Conservation (phyloP, 1,140 invertebrate genomes). For the Leptopilina clavipes region DNA sequence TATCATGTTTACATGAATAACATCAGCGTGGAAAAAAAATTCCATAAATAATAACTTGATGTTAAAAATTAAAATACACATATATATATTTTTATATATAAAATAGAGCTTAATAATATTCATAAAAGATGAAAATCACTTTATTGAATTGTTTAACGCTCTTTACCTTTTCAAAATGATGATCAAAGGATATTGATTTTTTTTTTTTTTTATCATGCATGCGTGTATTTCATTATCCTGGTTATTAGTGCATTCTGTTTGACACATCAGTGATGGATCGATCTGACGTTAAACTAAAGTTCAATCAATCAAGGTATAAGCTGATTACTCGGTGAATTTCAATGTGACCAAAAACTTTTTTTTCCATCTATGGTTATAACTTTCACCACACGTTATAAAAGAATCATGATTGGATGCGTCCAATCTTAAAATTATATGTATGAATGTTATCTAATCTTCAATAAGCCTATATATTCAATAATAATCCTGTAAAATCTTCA, state of each 20-base stretch:
- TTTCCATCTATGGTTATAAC: neutral
- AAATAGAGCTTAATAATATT: too few relatives aligned
- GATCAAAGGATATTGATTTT: slow-evolving; percentile 9
- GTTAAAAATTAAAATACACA: too few relatives aligned
- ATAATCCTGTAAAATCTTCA: too few relatives aligned
- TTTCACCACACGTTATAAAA: neutral
- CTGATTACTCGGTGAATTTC: slow-evolving; percentile 62
- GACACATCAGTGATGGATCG: slow-evolving; percentile 63
- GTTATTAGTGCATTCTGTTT: slow-evolving; percentile 58
- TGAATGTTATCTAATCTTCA: too few relatives aligned
- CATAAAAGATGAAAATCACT: too few relatives aligned
- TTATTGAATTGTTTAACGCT: neutral
- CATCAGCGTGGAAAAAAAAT: too few relatives aligned
- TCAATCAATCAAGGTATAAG: slow-evolving; percentile 69
- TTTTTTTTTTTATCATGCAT: too few relatives aligned
- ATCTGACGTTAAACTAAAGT: slow-evolving; percentile 51
- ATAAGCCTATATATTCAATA: too few relatives aligned
- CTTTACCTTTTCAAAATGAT: neutral
- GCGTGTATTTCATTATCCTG: slow-evolving; percentile 61
- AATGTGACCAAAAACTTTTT: slow-evolving; percentile 62
- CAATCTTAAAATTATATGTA: too few relatives aligned
- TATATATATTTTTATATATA: too few relatives aligned
- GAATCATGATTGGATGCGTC: neutral
- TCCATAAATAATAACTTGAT: too few relatives aligned
- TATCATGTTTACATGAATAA: too few relatives aligned